Evolutionary conservation across 2,888 invertebrate species (phyloP).

Genomic region (Thecocarcelia acutangulata): DNA sequence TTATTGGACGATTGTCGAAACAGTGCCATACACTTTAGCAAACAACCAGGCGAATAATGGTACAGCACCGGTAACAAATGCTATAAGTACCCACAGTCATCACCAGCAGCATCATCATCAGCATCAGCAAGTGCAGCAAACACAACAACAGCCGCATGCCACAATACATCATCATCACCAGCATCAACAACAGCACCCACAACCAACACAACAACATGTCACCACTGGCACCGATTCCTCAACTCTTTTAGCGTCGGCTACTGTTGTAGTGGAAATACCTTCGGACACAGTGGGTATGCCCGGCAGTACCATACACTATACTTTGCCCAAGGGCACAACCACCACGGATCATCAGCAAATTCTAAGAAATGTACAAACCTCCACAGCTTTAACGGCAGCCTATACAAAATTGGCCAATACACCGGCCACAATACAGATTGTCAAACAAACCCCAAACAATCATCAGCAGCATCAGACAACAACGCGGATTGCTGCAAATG

Average conservation of each 20-base stretch:
- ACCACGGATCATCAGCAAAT: conserved; percentile 68
- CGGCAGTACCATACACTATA: conserved; percentile 79
- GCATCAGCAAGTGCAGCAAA: conserved; percentile 63
- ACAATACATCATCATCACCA: conserved; percentile 46
- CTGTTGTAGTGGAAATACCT: conserved; percentile 79
- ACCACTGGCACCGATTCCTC: conserved; percentile 66
- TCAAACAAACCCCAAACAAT: conserved; percentile 72
- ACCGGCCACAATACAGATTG: conserved; percentile 77
- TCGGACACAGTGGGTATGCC: conserved; percentile 77
- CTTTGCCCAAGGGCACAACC: conserved; percentile 74
- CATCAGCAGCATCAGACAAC: conserved; percentile 50
- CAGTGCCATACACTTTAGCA: conserved; percentile 79
- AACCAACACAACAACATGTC: conserved; percentile 59
- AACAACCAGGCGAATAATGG: conserved; percentile 66
- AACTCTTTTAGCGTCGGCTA: conserved; percentile 76
- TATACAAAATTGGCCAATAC: conserved; percentile 59
- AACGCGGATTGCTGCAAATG: conserved; percentile 54
- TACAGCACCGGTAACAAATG: conserved; percentile 64
- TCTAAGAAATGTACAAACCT: conserved; percentile 59
- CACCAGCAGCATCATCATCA: conserved; percentile 64
- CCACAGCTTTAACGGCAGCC: conserved; percentile 59
- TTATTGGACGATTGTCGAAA: conserved; percentile 81
- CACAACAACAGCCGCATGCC: conserved; percentile 50
- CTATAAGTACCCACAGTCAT: conserved; percentile 55
- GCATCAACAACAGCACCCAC: conserved; percentile 49